Evolutionary conservation across 2,113 vertebrate species (phyloP), one percentile per base, ranked within the genome.

Genomic region (Dasyprocta punctata): DNA sequence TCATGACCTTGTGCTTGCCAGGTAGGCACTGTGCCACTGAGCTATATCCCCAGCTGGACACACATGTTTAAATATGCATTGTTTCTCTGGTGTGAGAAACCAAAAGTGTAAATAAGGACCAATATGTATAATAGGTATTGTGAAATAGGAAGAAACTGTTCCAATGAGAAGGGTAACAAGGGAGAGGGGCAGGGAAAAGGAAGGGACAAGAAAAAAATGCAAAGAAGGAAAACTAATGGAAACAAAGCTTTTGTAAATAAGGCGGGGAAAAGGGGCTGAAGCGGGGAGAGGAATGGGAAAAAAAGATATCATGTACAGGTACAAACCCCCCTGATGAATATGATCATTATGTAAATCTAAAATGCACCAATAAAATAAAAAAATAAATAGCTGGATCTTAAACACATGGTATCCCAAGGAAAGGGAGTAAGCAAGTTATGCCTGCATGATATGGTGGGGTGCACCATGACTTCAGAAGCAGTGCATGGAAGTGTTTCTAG

Each of bases 401-500:
- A 92, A 87, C 67, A 91, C 78, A 71, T 38, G 82, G 60, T 36
- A 20, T 89, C 69, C 13, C 14, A 63, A 90, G 89, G 20, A 73
- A 90, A 78, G 0, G 6, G 30, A 49, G 86, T 41, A 47, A 38
- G 52, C 7, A 67, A 89, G 41, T 63, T 81, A 47, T 2, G 41
- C 44, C 86, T 82, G 65, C 56, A 36, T 33, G 63, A 88, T 75
- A 73, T 14, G 13, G 75, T 38, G 75, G 44, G 44, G 44, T 33
- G 26, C 75, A 91, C n/a, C 41, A 36, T 12, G 54, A 52, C 36
- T 58, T 96, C 81, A 75, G 58, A 20, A 86, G 49, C 44, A 78
- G 83, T n/a, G 83, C 71, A 81, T 33, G 38, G 28, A 95, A 82
- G 77, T 73, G 93, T 81, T 96, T 83, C 93, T 60, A 65, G 78